Evolutionary conservation across 2,113 vertebrate species (phyloP).

Genomic region (Bostrychus sinensis): DNA sequence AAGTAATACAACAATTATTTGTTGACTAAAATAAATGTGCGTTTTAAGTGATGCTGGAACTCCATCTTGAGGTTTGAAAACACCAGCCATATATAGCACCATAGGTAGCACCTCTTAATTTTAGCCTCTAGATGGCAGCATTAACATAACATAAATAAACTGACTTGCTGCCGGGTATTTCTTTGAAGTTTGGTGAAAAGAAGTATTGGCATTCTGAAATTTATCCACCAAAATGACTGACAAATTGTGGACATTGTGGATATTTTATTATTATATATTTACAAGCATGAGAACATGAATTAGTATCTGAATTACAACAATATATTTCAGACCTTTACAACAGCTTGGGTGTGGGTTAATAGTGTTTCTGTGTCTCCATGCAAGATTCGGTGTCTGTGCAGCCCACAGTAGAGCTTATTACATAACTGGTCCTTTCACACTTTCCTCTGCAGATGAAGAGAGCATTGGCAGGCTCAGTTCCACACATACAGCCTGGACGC

Average conservation of each 20-base stretch:
- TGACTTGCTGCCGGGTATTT: neutral
- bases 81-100: neutral
- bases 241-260: no score
- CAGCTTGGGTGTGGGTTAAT: constrained; percentile 21
- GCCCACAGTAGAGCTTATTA: constrained; percentile 59
- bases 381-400: constrained; percentile 29
- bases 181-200: neutral
- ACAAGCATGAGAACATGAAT: no score
- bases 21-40: no score
- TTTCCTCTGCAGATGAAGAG: constrained; percentile 61
- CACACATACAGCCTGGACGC: constrained; percentile 44
- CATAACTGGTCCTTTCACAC: constrained; percentile 72
- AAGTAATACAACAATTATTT: no score
- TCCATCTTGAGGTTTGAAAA: constrained; percentile 61
- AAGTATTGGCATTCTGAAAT: neutral
- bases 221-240: neutral
- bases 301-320: neutral
- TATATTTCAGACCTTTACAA: neutral
- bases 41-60: constrained; percentile 46
- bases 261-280: no score
- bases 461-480: constrained; percentile 51
- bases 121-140: constrained; percentile 67
- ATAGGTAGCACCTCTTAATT: constrained; percentile 1
- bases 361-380: constrained; percentile 19
- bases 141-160: constrained; percentile 9